Percentiles rank a stretch among this genome's conserved stretches.
Conservation (phyloP, 1,140 invertebrate species). For the Papilio polytes region DNA sequence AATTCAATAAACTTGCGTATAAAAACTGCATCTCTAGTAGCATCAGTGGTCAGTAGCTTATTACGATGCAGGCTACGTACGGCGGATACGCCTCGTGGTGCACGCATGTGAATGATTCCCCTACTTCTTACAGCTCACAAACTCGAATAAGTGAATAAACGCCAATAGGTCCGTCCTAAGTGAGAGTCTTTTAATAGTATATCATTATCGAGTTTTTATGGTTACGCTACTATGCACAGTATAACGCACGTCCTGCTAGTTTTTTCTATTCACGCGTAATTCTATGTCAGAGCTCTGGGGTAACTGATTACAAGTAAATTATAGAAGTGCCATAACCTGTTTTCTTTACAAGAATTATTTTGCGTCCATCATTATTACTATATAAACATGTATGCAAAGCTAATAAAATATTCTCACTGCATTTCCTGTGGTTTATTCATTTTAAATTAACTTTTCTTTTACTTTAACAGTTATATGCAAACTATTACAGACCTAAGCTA, state of each 20-base stretch:
- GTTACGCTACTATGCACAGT: slow-evolving; percentile 11
- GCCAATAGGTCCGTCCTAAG: not conserved
- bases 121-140: slow-evolving; percentile 39
- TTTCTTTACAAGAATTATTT: not conserved
- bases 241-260: not conserved
- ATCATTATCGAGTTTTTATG: slow-evolving; percentile 6
- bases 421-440: not conserved
- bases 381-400: not conserved
- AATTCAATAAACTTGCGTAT: slow-evolving; percentile 48
- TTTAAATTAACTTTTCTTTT: no score
- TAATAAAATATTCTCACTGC: not conserved
- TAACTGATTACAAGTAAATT: not conserved
- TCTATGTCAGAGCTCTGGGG: not conserved
- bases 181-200: not conserved
- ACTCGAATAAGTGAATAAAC: slow-evolving; percentile 23
- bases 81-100: slow-evolving; percentile 60
- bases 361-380: not conserved
- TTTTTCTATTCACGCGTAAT: slow-evolving; percentile 1
- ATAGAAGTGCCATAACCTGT: not conserved
- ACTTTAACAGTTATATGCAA: no score
- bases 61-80: slow-evolving; percentile 67
- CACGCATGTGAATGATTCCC: slow-evolving; percentile 56
- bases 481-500: no score
- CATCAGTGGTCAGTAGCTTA: slow-evolving; percentile 62
- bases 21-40: slow-evolving; percentile 72